Evolutionary conservation across 2,888 invertebrate species (phyloP).

Genomic region (Caenorhabditis sp.): DNA sequence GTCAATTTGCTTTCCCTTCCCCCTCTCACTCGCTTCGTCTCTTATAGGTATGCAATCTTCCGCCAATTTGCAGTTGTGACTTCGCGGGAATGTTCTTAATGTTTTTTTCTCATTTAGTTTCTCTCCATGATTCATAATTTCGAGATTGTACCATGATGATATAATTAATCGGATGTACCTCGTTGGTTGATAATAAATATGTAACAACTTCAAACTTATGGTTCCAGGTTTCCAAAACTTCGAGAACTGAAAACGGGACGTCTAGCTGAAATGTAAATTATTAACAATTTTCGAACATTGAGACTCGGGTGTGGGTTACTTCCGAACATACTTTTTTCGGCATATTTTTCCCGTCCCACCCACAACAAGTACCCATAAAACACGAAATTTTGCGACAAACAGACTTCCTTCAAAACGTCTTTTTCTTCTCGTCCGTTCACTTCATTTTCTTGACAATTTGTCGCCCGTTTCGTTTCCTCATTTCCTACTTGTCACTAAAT

Average conservation of each 20-base stretch:
- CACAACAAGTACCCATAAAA: constrained; percentile 26
- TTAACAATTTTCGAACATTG: constrained; percentile 10
- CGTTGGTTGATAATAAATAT: constrained; percentile 25
- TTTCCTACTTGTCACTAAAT: constrained; percentile 31
- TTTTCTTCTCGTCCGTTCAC: constrained; percentile 23
- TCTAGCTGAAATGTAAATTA: background rate
- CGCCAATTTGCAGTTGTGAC: constrained; percentile 50
- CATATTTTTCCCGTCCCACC: constrained; percentile 1
- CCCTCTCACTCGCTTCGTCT: constrained; percentile 27
- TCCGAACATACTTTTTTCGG: background rate
- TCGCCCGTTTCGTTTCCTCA: constrained; percentile 23
- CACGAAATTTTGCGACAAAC: constrained; percentile 33
- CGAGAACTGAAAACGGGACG: no score
- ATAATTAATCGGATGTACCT: constrained; percentile 19
- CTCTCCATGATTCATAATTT: constrained; percentile 61
- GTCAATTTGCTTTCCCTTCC: constrained; percentile 37
- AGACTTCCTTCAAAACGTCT: constrained; percentile 18
- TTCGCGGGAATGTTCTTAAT: constrained; percentile 46
- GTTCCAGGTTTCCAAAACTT: background rate
- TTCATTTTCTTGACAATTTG: constrained; percentile 53
- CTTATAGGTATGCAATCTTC: constrained; percentile 53
- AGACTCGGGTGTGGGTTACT: background rate
- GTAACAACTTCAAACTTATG: constrained; percentile 5
- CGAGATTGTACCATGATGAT: constrained; percentile 53
- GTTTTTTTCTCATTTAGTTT: constrained; percentile 34